Percentiles rank a stretch among this genome's conserved stretches.
Conservation (phyloP, 2,888 invertebrate genomes). For the Parasteatoda lunata region DNA sequence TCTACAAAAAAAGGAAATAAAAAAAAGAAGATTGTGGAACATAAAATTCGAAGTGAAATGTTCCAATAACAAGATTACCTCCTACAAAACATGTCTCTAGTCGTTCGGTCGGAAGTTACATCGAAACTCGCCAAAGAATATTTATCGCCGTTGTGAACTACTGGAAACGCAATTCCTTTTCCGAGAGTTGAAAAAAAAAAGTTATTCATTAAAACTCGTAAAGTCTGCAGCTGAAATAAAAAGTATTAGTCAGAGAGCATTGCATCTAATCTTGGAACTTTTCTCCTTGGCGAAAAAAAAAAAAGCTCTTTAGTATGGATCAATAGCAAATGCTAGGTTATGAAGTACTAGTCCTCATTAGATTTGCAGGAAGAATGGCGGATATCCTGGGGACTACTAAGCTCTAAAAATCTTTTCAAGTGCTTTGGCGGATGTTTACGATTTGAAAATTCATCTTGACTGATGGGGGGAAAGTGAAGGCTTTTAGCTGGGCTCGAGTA, state of each 20-base stretch:
- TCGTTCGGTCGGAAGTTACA: not conserved
- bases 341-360: not conserved
- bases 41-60: not conserved
- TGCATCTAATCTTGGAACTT: not conserved
- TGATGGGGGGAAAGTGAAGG: not conserved
- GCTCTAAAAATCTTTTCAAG: not conserved
- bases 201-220: not conserved
- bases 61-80: not conserved
- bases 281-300: not conserved
- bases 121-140: not conserved
- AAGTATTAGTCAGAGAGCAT: not conserved
- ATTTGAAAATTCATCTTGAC: not conserved
- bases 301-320: not conserved
- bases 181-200: not conserved
- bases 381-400: not conserved
- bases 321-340: not conserved
- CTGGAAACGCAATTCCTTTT: not conserved
- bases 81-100: not conserved
- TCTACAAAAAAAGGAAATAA: not conserved
- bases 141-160: not conserved
- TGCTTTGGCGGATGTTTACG: not conserved
- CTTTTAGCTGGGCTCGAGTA: not conserved
- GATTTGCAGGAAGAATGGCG: not conserved
- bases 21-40: not conserved
- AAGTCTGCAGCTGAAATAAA: not conserved